phyloP scores from a whole-genome alignment of 2,113 vertebrate species.

The Numenius arquata region DNA sequence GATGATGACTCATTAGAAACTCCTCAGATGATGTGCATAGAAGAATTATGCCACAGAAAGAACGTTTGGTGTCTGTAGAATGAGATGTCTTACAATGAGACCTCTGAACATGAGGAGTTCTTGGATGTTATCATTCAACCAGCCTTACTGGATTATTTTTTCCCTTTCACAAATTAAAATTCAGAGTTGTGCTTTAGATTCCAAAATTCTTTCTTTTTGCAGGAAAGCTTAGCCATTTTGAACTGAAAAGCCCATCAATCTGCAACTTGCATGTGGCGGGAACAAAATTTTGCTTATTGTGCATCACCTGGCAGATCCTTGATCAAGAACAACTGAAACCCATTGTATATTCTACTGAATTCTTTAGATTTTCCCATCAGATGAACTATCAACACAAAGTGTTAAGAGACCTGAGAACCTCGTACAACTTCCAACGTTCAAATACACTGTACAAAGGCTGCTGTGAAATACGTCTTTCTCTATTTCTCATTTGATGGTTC shows the following conservation, averaged over 20 bases:
- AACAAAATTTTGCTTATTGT: neutral
- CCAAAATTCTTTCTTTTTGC: neutral
- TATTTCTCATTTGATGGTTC: neutral
- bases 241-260: conserved; percentile 23
- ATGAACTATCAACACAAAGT: neutral
- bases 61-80: neutral
- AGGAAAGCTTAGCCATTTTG: neutral
- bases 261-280: neutral
- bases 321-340: neutral
- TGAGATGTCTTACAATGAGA: neutral
- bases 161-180: neutral
- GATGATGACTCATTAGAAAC: neutral
- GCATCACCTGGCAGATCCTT: neutral
- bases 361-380: neutral
- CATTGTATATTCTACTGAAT: neutral
- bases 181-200: neutral
- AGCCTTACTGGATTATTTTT: neutral
- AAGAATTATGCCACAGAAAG: neutral
- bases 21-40: neutral
- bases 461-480: neutral
- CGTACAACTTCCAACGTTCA: neutral
- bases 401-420: neutral
- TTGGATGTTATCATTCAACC: neutral
- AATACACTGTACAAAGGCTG: neutral
- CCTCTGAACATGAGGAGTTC: neutral